phyloP scores from a whole-genome alignment of 2,888 invertebrate species.

The Watsonalla binaria region DNA sequence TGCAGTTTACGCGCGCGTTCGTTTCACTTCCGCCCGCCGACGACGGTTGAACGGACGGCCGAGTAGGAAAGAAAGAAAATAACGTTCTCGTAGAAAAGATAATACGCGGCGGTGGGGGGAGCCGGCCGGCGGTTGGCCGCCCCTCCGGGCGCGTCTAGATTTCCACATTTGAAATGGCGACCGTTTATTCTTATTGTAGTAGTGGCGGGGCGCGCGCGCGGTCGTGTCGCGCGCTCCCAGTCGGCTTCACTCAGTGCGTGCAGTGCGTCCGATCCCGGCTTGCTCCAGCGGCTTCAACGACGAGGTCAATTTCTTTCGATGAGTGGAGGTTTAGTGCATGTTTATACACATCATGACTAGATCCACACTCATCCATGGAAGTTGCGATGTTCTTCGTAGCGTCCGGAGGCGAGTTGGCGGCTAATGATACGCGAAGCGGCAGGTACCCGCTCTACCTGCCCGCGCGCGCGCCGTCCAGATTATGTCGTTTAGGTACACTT shows the following conservation, averaged over 20 bases:
- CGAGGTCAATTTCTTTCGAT: slow-evolving; percentile 81
- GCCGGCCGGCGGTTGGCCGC: slow-evolving; percentile 39
- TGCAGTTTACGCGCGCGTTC: slow-evolving; percentile 71
- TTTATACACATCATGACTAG: slow-evolving; percentile 83
- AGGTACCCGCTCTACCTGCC: slow-evolving; percentile 45
- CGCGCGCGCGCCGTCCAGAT: slow-evolving; percentile 42
- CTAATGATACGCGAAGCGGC: slow-evolving; percentile 68
- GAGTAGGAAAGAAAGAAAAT: slow-evolving; percentile 73
- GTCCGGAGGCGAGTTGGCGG: slow-evolving; percentile 27
- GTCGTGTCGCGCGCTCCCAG: slow-evolving; percentile 46
- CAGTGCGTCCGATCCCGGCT: slow-evolving; percentile 57
- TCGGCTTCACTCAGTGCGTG: slow-evolving; percentile 63
- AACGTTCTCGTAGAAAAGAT: slow-evolving; percentile 73
- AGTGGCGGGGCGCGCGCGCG: slow-evolving; percentile 51
- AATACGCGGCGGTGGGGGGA: slow-evolving; percentile 46
- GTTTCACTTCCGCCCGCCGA: slow-evolving; percentile 74
- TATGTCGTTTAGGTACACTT: slow-evolving; percentile 61
- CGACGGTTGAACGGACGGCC: slow-evolving; percentile 70
- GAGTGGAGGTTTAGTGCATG: slow-evolving; percentile 88
- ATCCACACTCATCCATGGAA: slow-evolving; percentile 89
- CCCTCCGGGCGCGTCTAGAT: slow-evolving; percentile 72
- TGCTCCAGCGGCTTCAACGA: slow-evolving; percentile 28
- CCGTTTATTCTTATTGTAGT: slow-evolving; percentile 68
- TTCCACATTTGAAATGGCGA: slow-evolving; percentile 77
- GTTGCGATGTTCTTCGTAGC: slow-evolving; percentile 70